These are phyloP conservation scores for Leucozona laternaria DNA, from an alignment of 2,888 invertebrate species.

Conservation along the genomic window DNA sequence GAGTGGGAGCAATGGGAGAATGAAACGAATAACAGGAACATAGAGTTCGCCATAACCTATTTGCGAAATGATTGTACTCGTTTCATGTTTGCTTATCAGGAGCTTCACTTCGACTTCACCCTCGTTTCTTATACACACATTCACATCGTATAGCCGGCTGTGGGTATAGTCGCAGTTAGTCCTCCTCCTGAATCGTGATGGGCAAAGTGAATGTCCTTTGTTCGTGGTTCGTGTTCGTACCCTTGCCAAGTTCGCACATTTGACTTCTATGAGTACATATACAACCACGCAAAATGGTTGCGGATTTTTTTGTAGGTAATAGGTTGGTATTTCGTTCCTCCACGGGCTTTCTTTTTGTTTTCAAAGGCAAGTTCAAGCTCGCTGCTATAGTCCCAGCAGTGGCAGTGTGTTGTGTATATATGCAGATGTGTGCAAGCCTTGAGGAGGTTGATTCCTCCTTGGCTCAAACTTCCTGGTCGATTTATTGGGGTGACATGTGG, in stretches of 20 bases:
- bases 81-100: conserved; percentile 51
- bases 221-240: conserved; percentile 43
- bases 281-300: conserved; percentile 73
- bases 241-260: conserved; percentile 65
- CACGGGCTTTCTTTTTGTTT: conserved; percentile 23
- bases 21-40: conserved; percentile 41
- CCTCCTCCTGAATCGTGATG: conserved; percentile 13
- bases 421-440: conserved; percentile 49
- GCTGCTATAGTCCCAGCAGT: not conserved
- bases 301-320: conserved; percentile 71
- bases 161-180: not conserved
- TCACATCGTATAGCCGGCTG: conserved; percentile 5
- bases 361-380: conserved; percentile 60
- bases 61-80: conserved; percentile 73
- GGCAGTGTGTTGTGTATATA: conserved; percentile 41
- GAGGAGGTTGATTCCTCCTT: conserved; percentile 25
- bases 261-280: conserved; percentile 69
- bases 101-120: conserved; percentile 37
- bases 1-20: conserved; percentile 20
- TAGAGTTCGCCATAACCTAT: conserved; percentile 71
- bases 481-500: conserved; percentile 76
- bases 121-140: not conserved
- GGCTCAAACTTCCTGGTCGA: conserved; percentile 43
- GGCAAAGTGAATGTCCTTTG: conserved; percentile 69
- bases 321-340: conserved; percentile 20